Conservation (phyloP, 2,113 vertebrate species). For the Tychaedon coryphoeus region DNA sequence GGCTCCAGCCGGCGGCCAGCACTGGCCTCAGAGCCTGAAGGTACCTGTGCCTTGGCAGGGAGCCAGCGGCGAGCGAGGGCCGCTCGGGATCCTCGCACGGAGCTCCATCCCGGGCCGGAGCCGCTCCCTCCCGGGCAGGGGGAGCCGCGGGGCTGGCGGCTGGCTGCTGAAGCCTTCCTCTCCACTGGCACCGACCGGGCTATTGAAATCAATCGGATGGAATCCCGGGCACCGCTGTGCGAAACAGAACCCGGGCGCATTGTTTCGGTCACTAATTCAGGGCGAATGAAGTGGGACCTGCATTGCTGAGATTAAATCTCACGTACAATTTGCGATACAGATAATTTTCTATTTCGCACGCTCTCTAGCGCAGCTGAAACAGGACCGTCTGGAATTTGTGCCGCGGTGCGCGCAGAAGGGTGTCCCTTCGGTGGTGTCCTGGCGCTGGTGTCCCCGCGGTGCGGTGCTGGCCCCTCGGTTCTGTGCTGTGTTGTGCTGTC, state of each 20-base stretch:
- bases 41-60: rapidly evolving
- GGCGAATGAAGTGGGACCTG: neutral
- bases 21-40: rapidly evolving
- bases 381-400: rapidly evolving
- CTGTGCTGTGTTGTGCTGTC: too few species aligned
- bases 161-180: neutral
- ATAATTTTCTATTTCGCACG: neutral
- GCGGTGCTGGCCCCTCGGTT: too few species aligned
- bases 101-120: neutral
- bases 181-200: neutral
- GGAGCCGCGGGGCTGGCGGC: neutral
- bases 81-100: neutral
- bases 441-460: neutral
- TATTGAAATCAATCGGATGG: neutral
- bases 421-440: rapidly evolving
- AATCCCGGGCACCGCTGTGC: neutral
- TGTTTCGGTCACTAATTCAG: neutral
- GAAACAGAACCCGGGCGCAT: neutral
- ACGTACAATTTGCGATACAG: neutral
- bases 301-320: neutral
- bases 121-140: neutral
- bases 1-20: neutral
- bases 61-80: neutral
- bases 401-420: rapidly evolving
- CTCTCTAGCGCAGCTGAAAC: neutral